Evolutionary conservation across 1,140 invertebrate species (phyloP).

Genomic region (Scaptomyza pallida): DNA sequence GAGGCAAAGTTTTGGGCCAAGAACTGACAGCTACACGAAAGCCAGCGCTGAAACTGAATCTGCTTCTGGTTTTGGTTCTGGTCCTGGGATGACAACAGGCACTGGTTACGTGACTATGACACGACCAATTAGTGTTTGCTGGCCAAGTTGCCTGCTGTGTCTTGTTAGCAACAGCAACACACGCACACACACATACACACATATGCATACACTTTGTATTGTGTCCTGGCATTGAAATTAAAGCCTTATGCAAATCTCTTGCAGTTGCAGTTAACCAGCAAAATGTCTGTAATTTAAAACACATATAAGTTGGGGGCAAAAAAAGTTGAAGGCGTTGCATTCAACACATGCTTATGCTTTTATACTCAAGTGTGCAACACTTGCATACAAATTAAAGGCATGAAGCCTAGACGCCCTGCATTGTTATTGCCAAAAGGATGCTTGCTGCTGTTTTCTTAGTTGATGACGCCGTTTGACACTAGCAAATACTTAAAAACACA

Average conservation of each 20-base stretch:
- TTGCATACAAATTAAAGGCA: conserved; percentile 58
- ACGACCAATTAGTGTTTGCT: conserved; percentile 77
- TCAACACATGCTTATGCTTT: conserved; percentile 61
- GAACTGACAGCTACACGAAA: conserved; percentile 34
- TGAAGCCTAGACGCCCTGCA: conserved; percentile 9
- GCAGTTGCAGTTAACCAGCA: conserved; percentile 14
- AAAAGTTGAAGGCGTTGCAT: conserved; percentile 55
- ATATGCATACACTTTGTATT: background rate
- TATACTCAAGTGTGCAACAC: conserved; percentile 43
- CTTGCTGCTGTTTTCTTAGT: conserved; percentile 59
- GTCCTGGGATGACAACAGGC: conserved; percentile 3
- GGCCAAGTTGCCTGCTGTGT: conserved; percentile 28
- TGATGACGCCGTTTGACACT: conserved; percentile 58
- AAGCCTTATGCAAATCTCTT: conserved; percentile 57
- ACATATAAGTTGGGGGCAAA: background rate
- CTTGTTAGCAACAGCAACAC: conserved; percentile 20
- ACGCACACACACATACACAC: conserved; percentile 7
- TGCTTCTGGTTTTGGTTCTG: background rate
- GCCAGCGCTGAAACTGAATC: background rate
- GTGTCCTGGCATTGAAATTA: conserved; percentile 50
- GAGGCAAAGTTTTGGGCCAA: conserved; percentile 5
- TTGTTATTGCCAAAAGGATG: conserved; percentile 32
- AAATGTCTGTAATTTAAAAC: conserved; percentile 57
- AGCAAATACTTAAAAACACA: conserved; percentile 26
- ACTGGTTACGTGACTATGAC: conserved; percentile 68